Conservation (phyloP, 2,797 vertebrate genomes). For the Enteromius anoplus region DNA sequence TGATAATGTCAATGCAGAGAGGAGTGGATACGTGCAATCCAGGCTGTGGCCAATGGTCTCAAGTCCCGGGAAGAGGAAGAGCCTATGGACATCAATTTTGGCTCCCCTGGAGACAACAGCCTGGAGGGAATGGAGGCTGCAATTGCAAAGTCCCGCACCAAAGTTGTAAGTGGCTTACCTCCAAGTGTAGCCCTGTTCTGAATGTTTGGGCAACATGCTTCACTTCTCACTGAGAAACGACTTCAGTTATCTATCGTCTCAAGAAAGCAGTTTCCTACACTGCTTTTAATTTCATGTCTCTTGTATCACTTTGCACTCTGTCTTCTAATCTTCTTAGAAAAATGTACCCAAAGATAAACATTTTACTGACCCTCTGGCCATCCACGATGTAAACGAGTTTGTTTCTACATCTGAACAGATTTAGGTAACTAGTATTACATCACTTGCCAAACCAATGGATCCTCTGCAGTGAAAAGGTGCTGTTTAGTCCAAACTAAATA, state of each 20-base stretch:
- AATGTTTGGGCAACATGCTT: background rate
- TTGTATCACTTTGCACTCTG: background rate
- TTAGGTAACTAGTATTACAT: no score
- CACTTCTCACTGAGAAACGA: background rate
- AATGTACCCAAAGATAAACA: background rate
- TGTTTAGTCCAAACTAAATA: background rate
- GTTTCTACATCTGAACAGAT: no score
- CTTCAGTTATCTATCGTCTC: background rate
- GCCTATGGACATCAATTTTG: conserved; percentile 87
- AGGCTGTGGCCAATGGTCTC: conserved; percentile 91
- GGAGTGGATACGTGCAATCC: conserved; percentile 93
- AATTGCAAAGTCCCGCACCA: conserved; percentile 83
- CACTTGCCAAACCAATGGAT: background rate
- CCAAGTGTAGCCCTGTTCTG: conserved; percentile 54
- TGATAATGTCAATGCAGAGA: conserved; percentile 77
- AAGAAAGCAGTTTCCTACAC: background rate
- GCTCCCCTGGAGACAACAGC: conserved; percentile 82
- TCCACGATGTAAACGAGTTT: background rate
- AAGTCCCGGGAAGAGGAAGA: conserved; percentile 86
- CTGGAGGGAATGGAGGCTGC: conserved; percentile 91
- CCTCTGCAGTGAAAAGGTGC: background rate
- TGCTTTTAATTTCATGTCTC: background rate
- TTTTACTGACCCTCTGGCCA: background rate
- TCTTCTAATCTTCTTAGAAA: background rate
- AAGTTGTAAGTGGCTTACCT: conserved; percentile 83